Percentiles rank a stretch among this genome's conserved stretches.
phyloP scores from a whole-genome alignment of 2,113 vertebrate species.

The Cavia porcellus region DNA sequence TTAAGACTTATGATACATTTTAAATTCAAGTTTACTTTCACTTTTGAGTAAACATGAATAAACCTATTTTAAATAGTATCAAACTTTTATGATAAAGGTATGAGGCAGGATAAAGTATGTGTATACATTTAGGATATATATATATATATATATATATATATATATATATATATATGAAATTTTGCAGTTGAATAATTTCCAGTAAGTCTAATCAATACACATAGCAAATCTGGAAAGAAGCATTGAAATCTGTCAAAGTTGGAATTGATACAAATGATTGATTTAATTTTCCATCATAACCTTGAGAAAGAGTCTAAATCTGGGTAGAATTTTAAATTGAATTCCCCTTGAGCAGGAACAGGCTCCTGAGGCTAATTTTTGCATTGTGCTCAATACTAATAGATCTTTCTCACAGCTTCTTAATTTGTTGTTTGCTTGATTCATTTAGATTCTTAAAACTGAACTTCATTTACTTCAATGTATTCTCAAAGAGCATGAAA shows the following conservation, averaged over 20 bases:
- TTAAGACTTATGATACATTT: not conserved
- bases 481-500: constrained; percentile 46
- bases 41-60: not conserved
- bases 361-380: not conserved
- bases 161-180: not conserved
- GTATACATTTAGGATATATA: not conserved
- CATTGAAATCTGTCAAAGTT: constrained; percentile 48
- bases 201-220: not conserved
- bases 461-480: constrained; percentile 34
- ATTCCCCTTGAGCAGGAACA: not conserved
- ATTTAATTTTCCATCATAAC: constrained; percentile 58
- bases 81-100: not conserved
- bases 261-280: not conserved
- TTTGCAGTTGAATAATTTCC: constrained; percentile 11
- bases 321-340: constrained; percentile 13
- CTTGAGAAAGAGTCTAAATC: constrained; percentile 3
- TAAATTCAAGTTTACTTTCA: not conserved
- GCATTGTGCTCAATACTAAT: not conserved
- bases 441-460: constrained; percentile 61
- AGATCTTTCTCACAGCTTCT: constrained; percentile 8
- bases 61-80: not conserved
- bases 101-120: not conserved
- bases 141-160: no score
- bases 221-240: constrained; percentile 9
- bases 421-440: constrained; percentile 28